Conservation (phyloP, 1,140 invertebrate genomes). For the Drosophila sechellia region DNA sequence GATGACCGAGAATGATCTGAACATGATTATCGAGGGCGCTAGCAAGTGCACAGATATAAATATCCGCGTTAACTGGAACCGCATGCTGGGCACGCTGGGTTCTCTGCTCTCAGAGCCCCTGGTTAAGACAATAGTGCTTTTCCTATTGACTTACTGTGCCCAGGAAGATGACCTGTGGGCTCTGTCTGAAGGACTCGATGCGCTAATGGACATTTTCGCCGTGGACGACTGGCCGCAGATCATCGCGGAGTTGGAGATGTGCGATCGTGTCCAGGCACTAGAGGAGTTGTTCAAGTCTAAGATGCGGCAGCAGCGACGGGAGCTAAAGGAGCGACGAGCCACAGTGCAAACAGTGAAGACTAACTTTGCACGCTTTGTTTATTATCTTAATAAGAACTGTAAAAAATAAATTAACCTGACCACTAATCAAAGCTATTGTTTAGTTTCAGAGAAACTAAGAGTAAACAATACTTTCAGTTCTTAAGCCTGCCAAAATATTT, state of each 20-base stretch:
- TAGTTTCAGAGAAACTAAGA: neutral
- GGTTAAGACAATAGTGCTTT: constrained; percentile 67
- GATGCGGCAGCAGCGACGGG: constrained; percentile 87
- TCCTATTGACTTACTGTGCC: constrained; percentile 53
- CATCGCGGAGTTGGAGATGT: constrained; percentile 87
- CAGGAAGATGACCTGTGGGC: constrained; percentile 87
- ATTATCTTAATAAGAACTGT: constrained; percentile 86
- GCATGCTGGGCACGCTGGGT: constrained; percentile 88
- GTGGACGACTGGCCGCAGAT: constrained; percentile 90
- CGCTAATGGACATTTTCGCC: constrained; percentile 91
- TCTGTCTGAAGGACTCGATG: constrained; percentile 90
- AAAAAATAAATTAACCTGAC: constrained; percentile 37
- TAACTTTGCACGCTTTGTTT: constrained; percentile 90
- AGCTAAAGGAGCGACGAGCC: constrained; percentile 87
- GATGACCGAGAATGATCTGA: constrained; percentile 80
- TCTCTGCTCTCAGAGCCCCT: constrained; percentile 72
- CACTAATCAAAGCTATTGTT: neutral
- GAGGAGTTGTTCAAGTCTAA: constrained; percentile 88
- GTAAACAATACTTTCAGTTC: neutral
- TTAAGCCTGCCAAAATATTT: neutral
- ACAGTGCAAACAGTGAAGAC: constrained; percentile 89
- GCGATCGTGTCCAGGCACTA: constrained; percentile 86
- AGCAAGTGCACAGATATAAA: constrained; percentile 86
- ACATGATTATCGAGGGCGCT: constrained; percentile 87
- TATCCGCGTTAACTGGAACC: constrained; percentile 89